Evolutionary conservation across 92 coral and sea anemone species (phyloP).

Genomic region (Parazoanthus darwini): DNA sequence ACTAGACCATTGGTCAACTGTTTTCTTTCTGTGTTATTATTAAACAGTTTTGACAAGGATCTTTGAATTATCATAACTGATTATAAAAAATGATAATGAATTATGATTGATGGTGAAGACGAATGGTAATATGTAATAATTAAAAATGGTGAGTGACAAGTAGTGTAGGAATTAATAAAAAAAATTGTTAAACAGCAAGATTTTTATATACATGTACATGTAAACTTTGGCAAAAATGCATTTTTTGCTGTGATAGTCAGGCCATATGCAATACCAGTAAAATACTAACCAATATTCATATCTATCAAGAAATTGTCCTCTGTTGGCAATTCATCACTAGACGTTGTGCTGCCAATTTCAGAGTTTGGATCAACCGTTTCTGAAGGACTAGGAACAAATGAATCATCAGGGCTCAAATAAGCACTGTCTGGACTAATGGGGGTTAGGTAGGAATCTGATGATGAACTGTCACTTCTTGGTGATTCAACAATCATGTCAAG

Average conservation of each 20-base stretch:
- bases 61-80: neutral
- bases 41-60: no score
- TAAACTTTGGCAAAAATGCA: neutral
- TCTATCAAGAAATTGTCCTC: constrained; percentile 65
- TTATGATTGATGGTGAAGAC: neutral
- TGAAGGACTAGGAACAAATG: constrained; percentile 39
- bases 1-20: neutral
- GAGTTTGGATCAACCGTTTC: constrained; percentile 45
- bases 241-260: neutral
- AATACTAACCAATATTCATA: constrained; percentile 54
- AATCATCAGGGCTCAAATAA: constrained; percentile 36
- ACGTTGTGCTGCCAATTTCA: constrained; percentile 65
- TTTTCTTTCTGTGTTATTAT: neutral
- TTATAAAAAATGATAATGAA: no score
- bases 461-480: constrained; percentile 63
- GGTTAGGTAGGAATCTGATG: constrained; percentile 75
- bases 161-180: no score
- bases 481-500: constrained; percentile 47
- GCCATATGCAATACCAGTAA: neutral
- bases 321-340: constrained; percentile 46
- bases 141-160: no score
- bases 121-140: no score
- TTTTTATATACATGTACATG: neutral
- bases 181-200: no score
- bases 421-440: constrained; percentile 75